Conservation (phyloP, 2,113 vertebrate genomes). For the Campylorhamphus procurvoides region DNA sequence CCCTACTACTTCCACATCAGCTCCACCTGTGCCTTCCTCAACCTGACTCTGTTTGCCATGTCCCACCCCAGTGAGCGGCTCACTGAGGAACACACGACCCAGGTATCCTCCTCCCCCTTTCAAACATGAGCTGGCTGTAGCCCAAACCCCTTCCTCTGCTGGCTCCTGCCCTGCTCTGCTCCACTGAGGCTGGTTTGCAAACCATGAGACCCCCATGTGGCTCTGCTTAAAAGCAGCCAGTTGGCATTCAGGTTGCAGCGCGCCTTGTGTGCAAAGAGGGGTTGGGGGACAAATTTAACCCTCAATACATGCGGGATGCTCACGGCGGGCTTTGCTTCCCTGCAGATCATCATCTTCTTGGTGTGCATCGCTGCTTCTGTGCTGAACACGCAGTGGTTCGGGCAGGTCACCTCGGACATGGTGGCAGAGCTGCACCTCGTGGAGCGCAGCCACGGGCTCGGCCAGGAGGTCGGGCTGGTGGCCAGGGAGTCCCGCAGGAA, state of each 20-base stretch:
- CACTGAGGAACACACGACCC: conserved; percentile 70
- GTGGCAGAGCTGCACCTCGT: conserved; percentile 80
- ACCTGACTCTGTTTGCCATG: conserved; percentile 79
- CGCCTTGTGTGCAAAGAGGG: neutral
- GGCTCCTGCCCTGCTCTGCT: neutral
- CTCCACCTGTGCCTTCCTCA: conserved; percentile 83
- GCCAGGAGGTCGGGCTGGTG: conserved; percentile 76
- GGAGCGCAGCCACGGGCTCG: conserved; percentile 76
- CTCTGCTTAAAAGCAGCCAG: neutral
- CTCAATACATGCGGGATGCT: rapidly evolving
- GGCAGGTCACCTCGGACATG: conserved; percentile 74
- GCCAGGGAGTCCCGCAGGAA: conserved; percentile 74
- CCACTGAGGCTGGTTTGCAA: rapidly evolving
- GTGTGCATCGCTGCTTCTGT: conserved; percentile 77
- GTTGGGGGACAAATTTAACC: neutral
- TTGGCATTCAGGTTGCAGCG: rapidly evolving
- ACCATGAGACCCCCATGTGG: rapidly evolving
- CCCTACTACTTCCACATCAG: conserved; percentile 82
- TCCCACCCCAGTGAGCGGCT: conserved; percentile 78
- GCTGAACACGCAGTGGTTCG: conserved; percentile 84
- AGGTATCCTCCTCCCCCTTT: conserved; percentile 60
- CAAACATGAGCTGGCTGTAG: rapidly evolving
- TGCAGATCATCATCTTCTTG: conserved; percentile 74
- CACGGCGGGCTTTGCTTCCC: neutral
- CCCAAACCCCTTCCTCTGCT: neutral